These are phyloP conservation scores for Polypterus senegalus DNA, from an alignment of 2,113 vertebrate genomes.

Conservation along the genomic window DNA sequence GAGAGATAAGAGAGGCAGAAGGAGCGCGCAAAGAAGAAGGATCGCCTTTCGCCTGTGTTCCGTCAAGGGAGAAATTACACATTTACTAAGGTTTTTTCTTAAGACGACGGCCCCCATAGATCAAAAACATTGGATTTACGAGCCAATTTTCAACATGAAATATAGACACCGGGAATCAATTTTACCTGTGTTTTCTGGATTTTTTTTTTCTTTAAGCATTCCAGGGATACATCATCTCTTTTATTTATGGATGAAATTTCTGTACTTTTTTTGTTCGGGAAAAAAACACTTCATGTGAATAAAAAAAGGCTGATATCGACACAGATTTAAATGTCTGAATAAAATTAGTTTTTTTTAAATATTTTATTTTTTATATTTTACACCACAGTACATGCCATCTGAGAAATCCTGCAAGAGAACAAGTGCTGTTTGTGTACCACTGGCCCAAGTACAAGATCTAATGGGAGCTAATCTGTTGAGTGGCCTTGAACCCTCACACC, in stretches of 20 bases:
- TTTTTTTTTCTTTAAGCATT: constrained; percentile 21
- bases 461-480: too few species aligned
- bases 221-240: constrained; percentile 22
- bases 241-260: constrained; percentile 16
- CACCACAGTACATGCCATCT: too few species aligned
- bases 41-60: constrained; percentile 91
- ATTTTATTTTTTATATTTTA: too few species aligned
- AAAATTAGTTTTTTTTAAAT: too few species aligned
- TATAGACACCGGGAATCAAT: constrained; percentile 96
- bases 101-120: constrained; percentile 97
- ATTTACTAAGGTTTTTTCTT: constrained; percentile 99
- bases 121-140: constrained; percentile 85
- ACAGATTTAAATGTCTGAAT: too few species aligned
- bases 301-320: too few species aligned
- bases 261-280: not conserved
- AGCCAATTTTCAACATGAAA: constrained; percentile 99
- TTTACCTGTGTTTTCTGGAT: constrained; percentile 65
- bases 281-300: not conserved
- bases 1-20: constrained; percentile 45
- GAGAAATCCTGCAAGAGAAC: too few species aligned
- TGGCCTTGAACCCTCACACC: too few species aligned
- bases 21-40: constrained; percentile 70
- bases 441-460: too few species aligned
- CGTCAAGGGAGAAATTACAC: constrained; percentile 99
- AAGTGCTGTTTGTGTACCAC: too few species aligned